Evolutionary conservation across 2,888 invertebrate genomes (phyloP).

Genomic region (Amblyjoppa proteus): DNA sequence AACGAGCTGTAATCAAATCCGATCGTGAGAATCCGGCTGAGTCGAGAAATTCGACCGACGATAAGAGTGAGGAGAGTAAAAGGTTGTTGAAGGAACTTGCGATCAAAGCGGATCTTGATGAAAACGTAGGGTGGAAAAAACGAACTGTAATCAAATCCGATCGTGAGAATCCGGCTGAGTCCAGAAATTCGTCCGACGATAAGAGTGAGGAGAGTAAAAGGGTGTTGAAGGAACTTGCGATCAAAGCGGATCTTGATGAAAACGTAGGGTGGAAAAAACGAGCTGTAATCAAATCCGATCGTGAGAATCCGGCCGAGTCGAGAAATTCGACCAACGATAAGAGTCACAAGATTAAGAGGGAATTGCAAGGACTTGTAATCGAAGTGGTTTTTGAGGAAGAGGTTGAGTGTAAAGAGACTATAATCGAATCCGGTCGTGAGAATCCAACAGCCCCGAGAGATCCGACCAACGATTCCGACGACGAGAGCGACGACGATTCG

Average conservation of each 20-base stretch:
- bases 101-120: neutral
- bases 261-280: no score
- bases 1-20: neutral
- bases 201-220: neutral
- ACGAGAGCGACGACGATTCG: neutral
- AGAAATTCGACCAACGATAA: constrained; percentile 13
- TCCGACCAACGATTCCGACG: neutral
- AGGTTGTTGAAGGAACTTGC: neutral
- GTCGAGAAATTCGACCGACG: constrained; percentile 10
- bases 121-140: neutral
- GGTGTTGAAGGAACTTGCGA: no score
- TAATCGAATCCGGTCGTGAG: neutral
- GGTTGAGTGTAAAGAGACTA: neutral
- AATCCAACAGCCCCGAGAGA: neutral
- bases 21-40: neutral
- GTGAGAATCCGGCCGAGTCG: no score
- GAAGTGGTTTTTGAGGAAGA: neutral
- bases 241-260: no score
- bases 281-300: no score
- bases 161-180: neutral
- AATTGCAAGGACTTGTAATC: neutral
- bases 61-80: constrained; percentile 26
- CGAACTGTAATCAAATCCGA: neutral
- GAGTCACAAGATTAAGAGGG: constrained; percentile 25
- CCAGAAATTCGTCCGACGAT: neutral